Base-by-base conservation (phyloP, 1,140 invertebrate species). In the Elysia chlorotica region DNA sequence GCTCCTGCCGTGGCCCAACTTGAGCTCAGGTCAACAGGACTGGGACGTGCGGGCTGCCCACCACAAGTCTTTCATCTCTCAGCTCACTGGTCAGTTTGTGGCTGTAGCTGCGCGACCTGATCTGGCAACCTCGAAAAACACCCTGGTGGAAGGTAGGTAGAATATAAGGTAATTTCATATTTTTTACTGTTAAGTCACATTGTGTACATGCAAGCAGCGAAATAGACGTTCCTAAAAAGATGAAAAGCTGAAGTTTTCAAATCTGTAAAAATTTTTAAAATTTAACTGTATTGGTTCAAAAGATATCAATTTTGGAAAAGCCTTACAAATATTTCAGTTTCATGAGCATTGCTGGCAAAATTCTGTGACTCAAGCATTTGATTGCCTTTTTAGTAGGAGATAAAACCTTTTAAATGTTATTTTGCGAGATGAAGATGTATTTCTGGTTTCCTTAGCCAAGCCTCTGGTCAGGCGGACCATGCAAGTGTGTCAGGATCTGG, bases 1-100 rank as follows among this genome's bases (percentile, higher is more conserved):
- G n/a, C 79, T 91, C 30, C 80, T 91, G 28, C 89, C 90, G 0
- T 90, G 89, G 88, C 87, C 88, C 17, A 87, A 86, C 74, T 75
- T 88, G 36, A 70, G 88, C 23, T 82, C 86, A 0, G 61, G 65
- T 31, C 83, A 89, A 23, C 89, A 90, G 73, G 81, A 88, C 65
- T 90, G 89, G 89, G 88, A 88, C 37, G 81, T 68, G n/a, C 75
- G 88, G 25, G 85, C 87, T 0, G 72, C 75, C 3, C 76, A 83
- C 57, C 88, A 83, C 71, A 80, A 69, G 23, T 78, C 77, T 2
- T 87, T 88, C 75, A 79, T 87, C 6, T 73, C 83, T 31, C 82
- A 84, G 59, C 78, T 88, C n/a, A 83, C 86, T 6, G 68, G 75
- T n/a, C 75, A 83, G 25, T 88, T 85, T 66, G 68, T 83, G 23